Conservation (phyloP, 2,797 vertebrate genomes). For the Simalia tracyae region DNA sequence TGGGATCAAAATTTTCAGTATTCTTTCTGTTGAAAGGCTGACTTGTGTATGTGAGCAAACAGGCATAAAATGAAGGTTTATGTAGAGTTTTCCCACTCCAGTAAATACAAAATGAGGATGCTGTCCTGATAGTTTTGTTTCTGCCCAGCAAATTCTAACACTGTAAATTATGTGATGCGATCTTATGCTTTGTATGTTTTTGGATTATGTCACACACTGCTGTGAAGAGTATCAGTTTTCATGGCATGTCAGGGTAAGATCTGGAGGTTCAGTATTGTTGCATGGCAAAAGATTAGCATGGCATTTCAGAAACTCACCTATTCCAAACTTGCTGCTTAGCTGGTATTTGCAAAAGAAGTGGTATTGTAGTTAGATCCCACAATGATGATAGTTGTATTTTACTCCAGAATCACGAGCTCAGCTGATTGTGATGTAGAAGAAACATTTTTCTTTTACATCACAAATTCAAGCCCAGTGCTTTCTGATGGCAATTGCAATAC, state of each 20-base stretch:
- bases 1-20: constrained; percentile 40
- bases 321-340: neutral
- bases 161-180: constrained; percentile 47
- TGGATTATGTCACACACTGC: neutral
- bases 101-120: constrained; percentile 39
- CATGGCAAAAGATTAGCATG: neutral
- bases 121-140: constrained; percentile 24
- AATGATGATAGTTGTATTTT: neutral
- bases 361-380: neutral
- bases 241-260: neutral
- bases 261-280: neutral
- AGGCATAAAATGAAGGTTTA: constrained; percentile 54
- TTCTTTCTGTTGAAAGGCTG: constrained; percentile 62
- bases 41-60: constrained; percentile 45
- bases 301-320: neutral
- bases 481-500: neutral
- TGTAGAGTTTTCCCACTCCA: constrained; percentile 22
- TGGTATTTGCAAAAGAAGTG: neutral
- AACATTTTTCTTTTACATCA: too few species aligned
- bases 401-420: neutral
- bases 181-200: constrained; percentile 45
- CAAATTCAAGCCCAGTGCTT: neutral
- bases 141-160: neutral
- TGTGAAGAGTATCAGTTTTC: neutral
- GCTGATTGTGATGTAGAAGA: neutral